Conservation (phyloP, 2,888 invertebrate species). For the Lissonota sp. region DNA sequence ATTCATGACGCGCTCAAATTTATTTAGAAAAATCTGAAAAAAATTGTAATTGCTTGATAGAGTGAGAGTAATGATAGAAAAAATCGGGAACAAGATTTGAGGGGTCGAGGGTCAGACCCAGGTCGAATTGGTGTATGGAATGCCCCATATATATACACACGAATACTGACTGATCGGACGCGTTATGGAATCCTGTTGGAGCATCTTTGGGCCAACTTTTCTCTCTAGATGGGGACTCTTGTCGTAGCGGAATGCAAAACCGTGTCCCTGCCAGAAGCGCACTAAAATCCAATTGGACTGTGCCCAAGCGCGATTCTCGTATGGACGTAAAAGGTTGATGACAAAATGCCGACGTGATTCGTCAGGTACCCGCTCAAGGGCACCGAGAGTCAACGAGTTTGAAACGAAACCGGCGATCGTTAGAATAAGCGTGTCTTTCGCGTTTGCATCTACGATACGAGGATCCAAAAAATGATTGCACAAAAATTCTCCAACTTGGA, state of each 20-base stretch:
- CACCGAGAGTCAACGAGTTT: conserved; percentile 88
- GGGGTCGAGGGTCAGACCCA: too few species aligned
- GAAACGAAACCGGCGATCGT: conserved; percentile 92
- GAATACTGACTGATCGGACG: conserved; percentile 80
- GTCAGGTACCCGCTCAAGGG: conserved; percentile 89
- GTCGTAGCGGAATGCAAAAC: conserved; percentile 90
- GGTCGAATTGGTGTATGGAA: too few species aligned
- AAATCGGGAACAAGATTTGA: too few species aligned
- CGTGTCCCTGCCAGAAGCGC: conserved; percentile 93
- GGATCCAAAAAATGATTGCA: conserved; percentile 91
- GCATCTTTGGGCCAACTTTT: conserved; percentile 83
- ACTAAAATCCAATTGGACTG: conserved; percentile 94
- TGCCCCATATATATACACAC: too few species aligned
- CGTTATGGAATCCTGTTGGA: conserved; percentile 84
- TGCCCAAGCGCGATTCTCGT: conserved; percentile 93
- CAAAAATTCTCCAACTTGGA: conserved; percentile 89
- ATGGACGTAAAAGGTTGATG: conserved; percentile 89
- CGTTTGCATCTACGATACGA: conserved; percentile 90
- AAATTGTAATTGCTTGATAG: too few species aligned
- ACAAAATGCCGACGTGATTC: conserved; percentile 88
- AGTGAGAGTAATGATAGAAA: too few species aligned
- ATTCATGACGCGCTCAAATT: too few species aligned
- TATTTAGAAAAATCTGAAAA: too few species aligned
- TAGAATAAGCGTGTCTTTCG: conserved; percentile 91
- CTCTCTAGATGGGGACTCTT: conserved; percentile 85